phyloP scores from a whole-genome alignment of 2,888 invertebrate species.

The Tenthredo livida region DNA sequence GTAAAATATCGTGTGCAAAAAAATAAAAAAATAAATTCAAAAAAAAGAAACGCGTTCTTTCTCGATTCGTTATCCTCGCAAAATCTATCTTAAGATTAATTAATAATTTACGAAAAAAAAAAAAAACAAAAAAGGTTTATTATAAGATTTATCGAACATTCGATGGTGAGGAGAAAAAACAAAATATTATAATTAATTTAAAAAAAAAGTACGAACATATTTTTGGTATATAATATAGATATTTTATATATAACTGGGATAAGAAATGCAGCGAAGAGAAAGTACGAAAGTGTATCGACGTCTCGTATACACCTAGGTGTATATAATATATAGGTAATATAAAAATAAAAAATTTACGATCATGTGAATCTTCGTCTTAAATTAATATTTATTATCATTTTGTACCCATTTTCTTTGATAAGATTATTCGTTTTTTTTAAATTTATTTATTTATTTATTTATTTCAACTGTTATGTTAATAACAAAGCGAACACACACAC shows the following conservation, averaged over 20 bases:
- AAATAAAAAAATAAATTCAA: background rate
- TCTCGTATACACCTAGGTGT: background rate
- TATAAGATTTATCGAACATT: background rate
- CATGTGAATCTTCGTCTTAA: too few species aligned
- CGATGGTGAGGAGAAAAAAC: too few species aligned
- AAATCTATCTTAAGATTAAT: background rate
- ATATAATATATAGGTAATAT: background rate
- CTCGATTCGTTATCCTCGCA: background rate
- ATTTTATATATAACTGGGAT: background rate
- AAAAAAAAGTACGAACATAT: background rate
- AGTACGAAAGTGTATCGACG: constrained; percentile 72
- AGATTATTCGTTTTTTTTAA: too few species aligned
- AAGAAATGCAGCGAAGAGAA: constrained; percentile 65
- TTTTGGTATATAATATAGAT: background rate
- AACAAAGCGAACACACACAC: too few species aligned
- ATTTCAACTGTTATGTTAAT: too few species aligned
- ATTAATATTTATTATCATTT: too few species aligned
- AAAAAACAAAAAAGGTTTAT: too few species aligned
- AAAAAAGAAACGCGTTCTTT: too few species aligned
- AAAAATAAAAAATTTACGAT: background rate
- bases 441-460: too few species aligned
- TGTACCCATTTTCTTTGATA: too few species aligned
- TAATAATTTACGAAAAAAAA: background rate
- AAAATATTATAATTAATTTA: too few species aligned
- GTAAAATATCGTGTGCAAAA: background rate